phyloP scores from a whole-genome alignment of 2,113 vertebrate species.

The Oriolus oriolus region DNA sequence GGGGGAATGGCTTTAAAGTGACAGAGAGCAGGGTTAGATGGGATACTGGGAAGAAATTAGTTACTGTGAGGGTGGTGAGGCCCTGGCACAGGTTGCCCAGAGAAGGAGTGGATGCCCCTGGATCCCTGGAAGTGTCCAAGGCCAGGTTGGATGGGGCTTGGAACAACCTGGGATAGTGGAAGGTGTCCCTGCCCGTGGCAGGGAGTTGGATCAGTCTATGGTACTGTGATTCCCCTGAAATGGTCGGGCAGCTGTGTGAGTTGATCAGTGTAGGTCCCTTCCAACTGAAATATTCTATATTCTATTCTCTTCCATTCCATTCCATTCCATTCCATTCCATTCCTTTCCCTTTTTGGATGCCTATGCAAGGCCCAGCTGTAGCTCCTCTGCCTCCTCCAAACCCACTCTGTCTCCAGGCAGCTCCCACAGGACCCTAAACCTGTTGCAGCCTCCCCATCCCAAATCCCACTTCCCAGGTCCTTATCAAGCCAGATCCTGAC shows the following conservation, averaged over 20 bases:
- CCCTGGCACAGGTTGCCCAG: neutral
- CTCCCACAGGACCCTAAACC: neutral
- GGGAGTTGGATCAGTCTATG: neutral
- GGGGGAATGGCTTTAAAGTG: neutral
- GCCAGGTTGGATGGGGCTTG: fast-evolving
- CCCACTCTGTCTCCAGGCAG: neutral
- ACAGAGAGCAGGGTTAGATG: neutral
- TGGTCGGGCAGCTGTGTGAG: neutral
- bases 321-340: neutral
- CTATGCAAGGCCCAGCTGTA: neutral
- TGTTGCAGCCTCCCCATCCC: neutral
- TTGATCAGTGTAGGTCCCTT: neutral
- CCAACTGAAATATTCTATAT: neutral
- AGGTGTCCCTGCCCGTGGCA: neutral
- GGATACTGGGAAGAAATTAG: neutral
- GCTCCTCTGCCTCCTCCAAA: neutral
- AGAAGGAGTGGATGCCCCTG: neutral
- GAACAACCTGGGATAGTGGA: neutral
- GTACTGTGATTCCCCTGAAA: neutral
- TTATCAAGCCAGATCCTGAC: neutral
- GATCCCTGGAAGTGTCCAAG: neutral
- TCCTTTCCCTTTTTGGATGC: neutral
- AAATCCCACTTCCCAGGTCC: neutral
- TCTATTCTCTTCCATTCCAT: neutral
- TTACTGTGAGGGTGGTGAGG: fast-evolving